Evolutionary conservation across 1,140 invertebrate genomes (phyloP).

Genomic region (Drosophila tani): DNA sequence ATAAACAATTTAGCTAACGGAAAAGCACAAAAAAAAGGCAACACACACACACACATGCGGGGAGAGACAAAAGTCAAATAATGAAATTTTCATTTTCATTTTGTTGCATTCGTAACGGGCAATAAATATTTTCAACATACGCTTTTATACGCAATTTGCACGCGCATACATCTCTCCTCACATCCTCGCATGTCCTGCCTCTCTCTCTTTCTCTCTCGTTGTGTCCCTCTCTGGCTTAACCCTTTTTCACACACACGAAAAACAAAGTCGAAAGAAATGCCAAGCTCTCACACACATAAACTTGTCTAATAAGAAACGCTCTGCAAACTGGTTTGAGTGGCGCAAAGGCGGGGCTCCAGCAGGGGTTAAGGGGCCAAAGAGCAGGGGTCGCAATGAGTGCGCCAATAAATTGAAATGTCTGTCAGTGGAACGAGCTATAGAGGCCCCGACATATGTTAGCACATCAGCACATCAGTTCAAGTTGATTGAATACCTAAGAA

Average conservation of each 20-base stretch:
- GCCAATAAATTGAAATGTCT: slow-evolving; percentile 60
- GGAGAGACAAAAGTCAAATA: slow-evolving; percentile 62
- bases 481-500: slow-evolving; percentile 3
- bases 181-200: slow-evolving; percentile 51
- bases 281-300: slow-evolving; percentile 60
- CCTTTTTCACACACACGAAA: slow-evolving; percentile 47
- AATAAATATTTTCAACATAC: slow-evolving; percentile 84
- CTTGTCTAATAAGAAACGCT: slow-evolving; percentile 72
- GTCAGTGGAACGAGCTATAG: slow-evolving; percentile 1
- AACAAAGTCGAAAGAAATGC: slow-evolving; percentile 63
- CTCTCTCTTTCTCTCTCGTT: neutral
- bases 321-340: slow-evolving; percentile 45
- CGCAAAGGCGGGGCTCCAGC: neutral
- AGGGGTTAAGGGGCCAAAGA: slow-evolving; percentile 1
- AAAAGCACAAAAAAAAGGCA: slow-evolving; percentile 22
- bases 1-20: slow-evolving; percentile 81
- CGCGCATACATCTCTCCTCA: slow-evolving; percentile 72
- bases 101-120: slow-evolving; percentile 83
- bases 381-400: neutral
- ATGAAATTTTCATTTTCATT: slow-evolving; percentile 84
- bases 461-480: slow-evolving; percentile 3
- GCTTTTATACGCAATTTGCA: slow-evolving; percentile 83
- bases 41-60: slow-evolving; percentile 21
- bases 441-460: neutral
- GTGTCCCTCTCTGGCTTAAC: slow-evolving; percentile 31